Evolutionary conservation across 2,888 invertebrate species (phyloP).

Genomic region (Aquatica leii): DNA sequence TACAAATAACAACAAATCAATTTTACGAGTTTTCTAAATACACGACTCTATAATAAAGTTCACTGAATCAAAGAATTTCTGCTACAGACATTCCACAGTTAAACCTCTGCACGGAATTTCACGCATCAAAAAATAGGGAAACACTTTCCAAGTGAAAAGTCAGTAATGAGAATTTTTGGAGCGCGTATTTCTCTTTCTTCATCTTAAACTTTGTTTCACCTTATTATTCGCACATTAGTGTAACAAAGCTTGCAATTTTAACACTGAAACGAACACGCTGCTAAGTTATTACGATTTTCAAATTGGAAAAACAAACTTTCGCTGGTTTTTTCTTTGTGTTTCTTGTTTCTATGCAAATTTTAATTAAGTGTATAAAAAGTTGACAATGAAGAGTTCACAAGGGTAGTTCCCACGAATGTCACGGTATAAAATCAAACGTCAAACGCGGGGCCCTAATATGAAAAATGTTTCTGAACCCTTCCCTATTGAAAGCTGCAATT

Average conservation of each 20-base stretch:
- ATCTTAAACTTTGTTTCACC: slow-evolving; percentile 6
- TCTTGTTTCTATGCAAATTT: slow-evolving; percentile 5
- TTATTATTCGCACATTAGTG: slow-evolving; percentile 14
- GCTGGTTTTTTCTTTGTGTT: not conserved
- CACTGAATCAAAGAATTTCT: slow-evolving; percentile 29
- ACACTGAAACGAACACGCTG: not conserved
- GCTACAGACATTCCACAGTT: slow-evolving; percentile 28
- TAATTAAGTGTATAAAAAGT: too few relatives aligned
- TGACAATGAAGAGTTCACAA: too few relatives aligned
- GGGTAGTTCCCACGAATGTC: slow-evolving; percentile 24
- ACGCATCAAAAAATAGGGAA: slow-evolving; percentile 33
- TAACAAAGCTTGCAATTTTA: slow-evolving; percentile 8
- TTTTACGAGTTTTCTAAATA: slow-evolving; percentile 2
- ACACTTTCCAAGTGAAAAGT: slow-evolving; percentile 35
- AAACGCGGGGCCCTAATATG: slow-evolving; percentile 29
- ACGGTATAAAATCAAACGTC: slow-evolving; percentile 30
- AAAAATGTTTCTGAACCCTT: slow-evolving; percentile 36
- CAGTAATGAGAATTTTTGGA: slow-evolving; percentile 33
- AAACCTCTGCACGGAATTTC: slow-evolving; percentile 33
- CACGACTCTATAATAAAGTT: slow-evolving; percentile 1
- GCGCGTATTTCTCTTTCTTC: slow-evolving; percentile 24
- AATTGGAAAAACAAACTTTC: not conserved
- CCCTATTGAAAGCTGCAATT: slow-evolving; percentile 29
- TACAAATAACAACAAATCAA: slow-evolving; percentile 2
- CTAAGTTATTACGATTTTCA: not conserved